Base-by-base conservation (phyloP, 2,797 vertebrate genomes). In the Thripadectes ignobilis region DNA sequence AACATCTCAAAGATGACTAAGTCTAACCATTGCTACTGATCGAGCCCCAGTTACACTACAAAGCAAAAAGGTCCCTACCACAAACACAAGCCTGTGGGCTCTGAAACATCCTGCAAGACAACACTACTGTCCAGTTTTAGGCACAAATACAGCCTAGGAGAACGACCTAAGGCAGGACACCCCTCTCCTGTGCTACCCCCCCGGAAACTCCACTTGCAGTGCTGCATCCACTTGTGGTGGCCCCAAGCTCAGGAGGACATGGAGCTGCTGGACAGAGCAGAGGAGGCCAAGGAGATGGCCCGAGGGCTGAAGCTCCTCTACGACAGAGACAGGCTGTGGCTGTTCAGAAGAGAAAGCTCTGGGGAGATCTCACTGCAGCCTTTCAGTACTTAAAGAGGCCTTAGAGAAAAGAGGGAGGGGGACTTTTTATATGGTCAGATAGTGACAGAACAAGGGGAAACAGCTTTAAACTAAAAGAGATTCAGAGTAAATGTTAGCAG, bases 41-140 rank as follows among this genome's bases (percentile, higher is more conserved):
- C 3, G 0, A 45, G 39, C 8, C 36, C 7, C 29, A 46, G 0
- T 57, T 41, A 39, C 1, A 3, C 4, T 41, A n/a, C 23, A 58
- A 71, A 74, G 36, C 66, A 34, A n/a, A 24, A 21, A 41, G 30
- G 39, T 27, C 30, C 63, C 69, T 46, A 29, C 5, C 27, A 75
- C 34, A 85, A 79, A 65, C 38, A 62, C 12, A 39, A 43, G 34
- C 26, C 26, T 14, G 7, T 5, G 62, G 30, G 20, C 43, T n/a
- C 67, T 82, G 52, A 90, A 59, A 27, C 12, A 18, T 1, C n/a
- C 43, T 10, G 26, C 20, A 52, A 61, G 46, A 22, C 63, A 76
- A 49, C 6, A 8, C 20, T 14, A 4, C 21, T 0, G 1, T 4
- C 15, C 55, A 65, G 15, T 71, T 69, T 55, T 6, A 58, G 27